These are phyloP conservation scores for Tiliacea citrago DNA, from an alignment of 2,888 invertebrate genomes.

Conservation along the genomic window DNA sequence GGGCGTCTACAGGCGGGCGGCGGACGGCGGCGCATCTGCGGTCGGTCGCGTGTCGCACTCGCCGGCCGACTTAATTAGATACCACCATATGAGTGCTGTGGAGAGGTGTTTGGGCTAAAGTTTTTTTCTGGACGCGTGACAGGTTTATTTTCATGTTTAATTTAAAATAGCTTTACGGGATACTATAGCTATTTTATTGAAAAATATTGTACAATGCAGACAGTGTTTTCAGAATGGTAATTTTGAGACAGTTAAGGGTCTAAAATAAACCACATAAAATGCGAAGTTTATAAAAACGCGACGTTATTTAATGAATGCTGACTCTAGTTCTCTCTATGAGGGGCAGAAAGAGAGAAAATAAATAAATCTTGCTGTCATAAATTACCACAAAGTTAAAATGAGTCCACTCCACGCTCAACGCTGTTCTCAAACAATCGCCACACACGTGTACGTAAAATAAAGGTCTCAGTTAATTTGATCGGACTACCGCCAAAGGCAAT, in stretches of 20 bases:
- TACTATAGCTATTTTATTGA: too few relatives aligned
- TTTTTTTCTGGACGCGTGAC: background rate
- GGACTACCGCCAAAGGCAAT: conserved; percentile 54
- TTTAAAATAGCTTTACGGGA: too few relatives aligned
- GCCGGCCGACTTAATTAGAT: conserved; percentile 74
- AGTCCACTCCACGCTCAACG: conserved; percentile 49
- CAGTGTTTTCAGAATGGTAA: too few relatives aligned
- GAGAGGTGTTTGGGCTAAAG: conserved; percentile 55
- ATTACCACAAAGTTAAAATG: background rate
- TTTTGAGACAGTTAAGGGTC: too few relatives aligned
- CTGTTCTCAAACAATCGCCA: conserved; percentile 59
- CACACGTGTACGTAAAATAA: conserved; percentile 51
- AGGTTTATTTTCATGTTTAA: too few relatives aligned
- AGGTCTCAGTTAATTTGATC: conserved; percentile 48
- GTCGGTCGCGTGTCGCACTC: conserved; percentile 74
- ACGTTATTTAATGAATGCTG: too few relatives aligned
- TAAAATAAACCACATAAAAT: too few relatives aligned
- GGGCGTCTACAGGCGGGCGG: conserved; percentile 64
- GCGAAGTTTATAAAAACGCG: too few relatives aligned
- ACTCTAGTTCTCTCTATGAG: too few relatives aligned
- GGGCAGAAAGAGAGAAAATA: background rate
- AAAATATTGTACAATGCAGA: too few relatives aligned
- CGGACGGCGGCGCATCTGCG: conserved; percentile 65
- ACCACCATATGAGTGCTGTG: conserved; percentile 43
- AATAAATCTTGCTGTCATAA: too few relatives aligned